phyloP scores from a whole-genome alignment of 2,888 invertebrate genomes.

The Sussaba pulchella region DNA sequence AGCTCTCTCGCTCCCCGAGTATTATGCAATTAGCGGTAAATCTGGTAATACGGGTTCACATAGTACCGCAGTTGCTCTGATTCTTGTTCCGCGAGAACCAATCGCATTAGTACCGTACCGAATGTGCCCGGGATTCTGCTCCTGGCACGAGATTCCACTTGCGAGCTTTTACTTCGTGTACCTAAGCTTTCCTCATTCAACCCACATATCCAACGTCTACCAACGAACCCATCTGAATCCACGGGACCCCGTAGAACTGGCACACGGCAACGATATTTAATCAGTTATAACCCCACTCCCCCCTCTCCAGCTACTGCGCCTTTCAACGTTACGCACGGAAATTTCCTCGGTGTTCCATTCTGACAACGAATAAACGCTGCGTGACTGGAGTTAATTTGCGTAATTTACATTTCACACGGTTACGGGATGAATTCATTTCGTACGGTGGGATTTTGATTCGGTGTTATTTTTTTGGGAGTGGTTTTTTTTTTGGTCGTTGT shows the following conservation, averaged over 20 bases:
- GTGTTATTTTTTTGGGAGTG: too few relatives aligned
- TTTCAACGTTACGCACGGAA: constrained; percentile 7
- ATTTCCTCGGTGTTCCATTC: constrained; percentile 2
- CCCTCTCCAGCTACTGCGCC: background rate
- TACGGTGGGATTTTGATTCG: too few relatives aligned
- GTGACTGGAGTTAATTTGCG: background rate
- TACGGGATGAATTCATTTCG: too few relatives aligned
- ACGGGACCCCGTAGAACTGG: constrained; percentile 20
- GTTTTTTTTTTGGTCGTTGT: too few relatives aligned
- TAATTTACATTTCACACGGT: too few relatives aligned
- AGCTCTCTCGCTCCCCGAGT: constrained; percentile 29
- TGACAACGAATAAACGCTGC: constrained; percentile 3
- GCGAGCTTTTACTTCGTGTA: constrained; percentile 15
- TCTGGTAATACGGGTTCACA: constrained; percentile 46
- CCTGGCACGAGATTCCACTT: constrained; percentile 33
- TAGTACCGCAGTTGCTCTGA: constrained; percentile 40
- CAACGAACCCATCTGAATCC: background rate
- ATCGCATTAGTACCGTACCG: constrained; percentile 52
- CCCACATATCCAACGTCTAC: constrained; percentile 24
- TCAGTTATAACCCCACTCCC: constrained; percentile 56
- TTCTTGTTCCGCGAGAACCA: constrained; percentile 51
- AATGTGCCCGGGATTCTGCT: constrained; percentile 26
- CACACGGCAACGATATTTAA: constrained; percentile 67
- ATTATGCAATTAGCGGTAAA: constrained; percentile 53
- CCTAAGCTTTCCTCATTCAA: constrained; percentile 18